Evolutionary conservation across 2,113 vertebrate species (phyloP), one percentile per base, ranked within the genome.

Genomic region (Coturnix japonica): DNA sequence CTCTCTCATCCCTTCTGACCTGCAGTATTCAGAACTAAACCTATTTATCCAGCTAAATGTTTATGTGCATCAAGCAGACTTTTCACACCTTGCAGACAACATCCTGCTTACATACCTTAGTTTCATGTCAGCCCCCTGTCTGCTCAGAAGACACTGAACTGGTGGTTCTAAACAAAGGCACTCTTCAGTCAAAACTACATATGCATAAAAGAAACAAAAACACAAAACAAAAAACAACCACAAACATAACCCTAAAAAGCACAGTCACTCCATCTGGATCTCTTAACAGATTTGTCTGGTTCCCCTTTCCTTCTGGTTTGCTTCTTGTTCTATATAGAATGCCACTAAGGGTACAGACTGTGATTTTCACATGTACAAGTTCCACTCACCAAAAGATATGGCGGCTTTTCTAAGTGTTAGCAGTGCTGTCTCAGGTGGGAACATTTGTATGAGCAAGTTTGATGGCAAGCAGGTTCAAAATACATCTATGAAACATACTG

Each of bases 391-490:
- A 72, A 64, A 91, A 85, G 14, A 85, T 37, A 16, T 72, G n/a
- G 44, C 57, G 73, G 65, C 11, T 85, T 87, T 86, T 79, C 51
- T 26, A 80, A 7, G 49, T 22, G 23, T 64, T 35, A 81, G 15
- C 23, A 18, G 8, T 90, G 53, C 23, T 81, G 23, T 51, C 72
- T 75, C 69, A 67, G 41, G 72, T 60, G 46, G 46, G 31, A 91
- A 76, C 15, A n/a, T 25, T 11, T 51, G 31, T 11, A 73, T 2
- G 69, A 43, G 66, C 60, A 63, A 61, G 11, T 9, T 8, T 49
- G 60, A 79, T 11, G 8, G 64, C 60, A 91, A 91, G 33, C 51
- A 79, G 37, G 46, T 56, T 95, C 33, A 85, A 82, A 95, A 71
- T 21, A 66, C 59, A 91, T 41, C 63, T 85, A 20, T 17, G 61